Conservation (phyloP, 2,113 vertebrate genomes). For the Sphyrna mokarran region DNA sequence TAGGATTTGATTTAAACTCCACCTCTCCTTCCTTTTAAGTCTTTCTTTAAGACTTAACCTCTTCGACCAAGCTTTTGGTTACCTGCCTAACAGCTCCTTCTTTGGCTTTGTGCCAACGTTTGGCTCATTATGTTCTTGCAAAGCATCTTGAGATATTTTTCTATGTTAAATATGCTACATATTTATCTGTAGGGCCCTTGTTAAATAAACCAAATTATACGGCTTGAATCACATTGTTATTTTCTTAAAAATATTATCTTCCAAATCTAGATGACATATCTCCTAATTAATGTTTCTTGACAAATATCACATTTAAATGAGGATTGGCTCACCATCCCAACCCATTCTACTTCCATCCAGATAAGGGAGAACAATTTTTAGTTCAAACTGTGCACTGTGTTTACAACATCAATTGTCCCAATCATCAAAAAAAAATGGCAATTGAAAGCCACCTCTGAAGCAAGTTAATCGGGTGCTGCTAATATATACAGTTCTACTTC, state of each 20-base stretch:
- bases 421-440: neutral
- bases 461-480: neutral
- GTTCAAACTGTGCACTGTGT: neutral
- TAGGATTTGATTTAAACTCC: neutral
- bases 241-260: neutral
- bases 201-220: neutral
- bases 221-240: neutral
- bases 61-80: neutral
- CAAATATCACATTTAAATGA: neutral
- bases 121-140: neutral
- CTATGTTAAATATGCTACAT: neutral
- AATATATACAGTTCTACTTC: neutral
- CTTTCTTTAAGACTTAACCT: neutral
- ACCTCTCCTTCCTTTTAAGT: neutral
- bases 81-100: neutral
- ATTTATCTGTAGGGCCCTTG: neutral
- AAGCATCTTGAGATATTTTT: neutral
- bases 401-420: neutral
- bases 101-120: neutral
- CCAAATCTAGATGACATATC: neutral
- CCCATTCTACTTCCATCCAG: neutral
- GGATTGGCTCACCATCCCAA: neutral
- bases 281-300: neutral
- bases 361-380: neutral
- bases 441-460: neutral